Conservation (phyloP, 2,113 vertebrate species). For the Salvelinus namaycush region DNA sequence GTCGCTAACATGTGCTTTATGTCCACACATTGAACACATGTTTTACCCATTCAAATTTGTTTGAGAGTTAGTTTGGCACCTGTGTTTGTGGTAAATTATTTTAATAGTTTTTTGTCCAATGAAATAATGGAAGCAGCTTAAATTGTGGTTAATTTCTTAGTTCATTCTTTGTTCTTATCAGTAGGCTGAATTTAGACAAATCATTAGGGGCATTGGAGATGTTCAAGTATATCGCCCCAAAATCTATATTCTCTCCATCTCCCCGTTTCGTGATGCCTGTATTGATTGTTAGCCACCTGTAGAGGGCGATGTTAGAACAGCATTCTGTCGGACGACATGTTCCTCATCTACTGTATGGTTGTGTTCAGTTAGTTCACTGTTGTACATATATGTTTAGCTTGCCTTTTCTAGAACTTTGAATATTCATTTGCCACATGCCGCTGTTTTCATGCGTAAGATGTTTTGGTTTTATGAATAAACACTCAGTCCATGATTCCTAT, state of each 20-base stretch:
- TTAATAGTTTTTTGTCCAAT: background rate
- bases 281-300: background rate
- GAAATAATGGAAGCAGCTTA: background rate
- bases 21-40: background rate
- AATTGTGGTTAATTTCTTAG: background rate
- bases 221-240: background rate
- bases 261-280: background rate
- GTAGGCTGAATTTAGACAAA: background rate
- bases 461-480: background rate
- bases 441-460: background rate
- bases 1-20: conserved; percentile 45
- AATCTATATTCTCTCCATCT: background rate
- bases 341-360: no score
- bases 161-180: background rate
- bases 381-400: no score
- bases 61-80: background rate
- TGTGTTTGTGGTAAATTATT: background rate
- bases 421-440: no score
- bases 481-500: background rate
- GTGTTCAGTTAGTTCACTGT: no score
- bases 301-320: no score
- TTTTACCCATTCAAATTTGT: background rate
- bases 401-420: no score
- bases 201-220: no score
- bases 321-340: no score